Conservation (phyloP, 2,888 invertebrate species). For the Trichopoda pennipes region DNA sequence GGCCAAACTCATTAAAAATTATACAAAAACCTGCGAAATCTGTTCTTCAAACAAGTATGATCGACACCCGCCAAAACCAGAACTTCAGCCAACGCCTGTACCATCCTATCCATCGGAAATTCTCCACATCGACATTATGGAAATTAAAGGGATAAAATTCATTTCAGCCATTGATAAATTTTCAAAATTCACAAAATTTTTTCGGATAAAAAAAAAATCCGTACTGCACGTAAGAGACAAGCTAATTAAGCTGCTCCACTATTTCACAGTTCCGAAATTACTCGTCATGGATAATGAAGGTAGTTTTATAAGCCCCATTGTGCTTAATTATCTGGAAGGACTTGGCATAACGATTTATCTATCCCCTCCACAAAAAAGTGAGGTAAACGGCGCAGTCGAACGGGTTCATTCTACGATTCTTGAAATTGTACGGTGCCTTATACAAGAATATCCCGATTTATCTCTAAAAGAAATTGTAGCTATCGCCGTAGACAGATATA, state of each 20-base stretch:
- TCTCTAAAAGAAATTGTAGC: background rate
- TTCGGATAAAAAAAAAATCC: conserved; percentile 16
- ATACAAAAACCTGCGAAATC: conserved; percentile 1
- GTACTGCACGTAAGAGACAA: conserved; percentile 20
- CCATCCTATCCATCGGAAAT: conserved; percentile 45
- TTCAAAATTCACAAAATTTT: conserved; percentile 28
- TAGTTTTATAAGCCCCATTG: conserved; percentile 54
- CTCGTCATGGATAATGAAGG: conserved; percentile 65
- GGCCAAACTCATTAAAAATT: conserved; percentile 1
- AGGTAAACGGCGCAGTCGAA: conserved; percentile 65
- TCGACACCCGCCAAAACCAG: conserved; percentile 17
- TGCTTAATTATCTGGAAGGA: conserved; percentile 56
- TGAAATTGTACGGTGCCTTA: conserved; percentile 15
- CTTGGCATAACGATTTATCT: conserved; percentile 60
- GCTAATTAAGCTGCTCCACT: conserved; percentile 9
- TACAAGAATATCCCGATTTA: background rate
- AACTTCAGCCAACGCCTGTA: conserved; percentile 28
- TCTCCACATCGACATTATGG: conserved; percentile 30
- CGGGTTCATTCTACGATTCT: conserved; percentile 43
- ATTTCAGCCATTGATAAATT: conserved; percentile 14
- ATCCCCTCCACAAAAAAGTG: conserved; percentile 63
- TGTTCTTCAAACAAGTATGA: conserved; percentile 2
- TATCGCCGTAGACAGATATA: conserved; percentile 17
- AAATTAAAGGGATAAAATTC: conserved; percentile 14
- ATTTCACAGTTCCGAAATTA: conserved; percentile 60